These are phyloP conservation scores for Dynastes tityus DNA, from an alignment of 2,888 invertebrate species.

Conservation along the genomic window DNA sequence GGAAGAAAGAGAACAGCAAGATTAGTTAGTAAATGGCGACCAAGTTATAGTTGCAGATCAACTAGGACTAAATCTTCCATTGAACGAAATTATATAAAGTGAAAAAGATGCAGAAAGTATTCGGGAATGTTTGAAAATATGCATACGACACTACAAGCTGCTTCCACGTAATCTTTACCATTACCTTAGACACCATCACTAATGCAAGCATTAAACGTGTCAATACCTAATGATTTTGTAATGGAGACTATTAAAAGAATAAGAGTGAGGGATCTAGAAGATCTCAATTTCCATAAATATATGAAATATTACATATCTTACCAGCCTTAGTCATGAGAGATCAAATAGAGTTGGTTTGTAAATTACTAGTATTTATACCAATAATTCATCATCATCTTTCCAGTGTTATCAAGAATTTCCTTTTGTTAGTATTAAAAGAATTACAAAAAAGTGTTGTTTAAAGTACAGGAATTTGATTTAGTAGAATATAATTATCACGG, in stretches of 20 bases:
- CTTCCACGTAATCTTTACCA: no score
- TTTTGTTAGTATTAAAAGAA: constrained; percentile 79
- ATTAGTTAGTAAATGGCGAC: constrained; percentile 70
- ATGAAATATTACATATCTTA: constrained; percentile 83
- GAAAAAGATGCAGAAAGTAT: no score
- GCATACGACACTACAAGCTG: no score
- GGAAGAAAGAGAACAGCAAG: constrained; percentile 84
- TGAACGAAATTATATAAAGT: no score
- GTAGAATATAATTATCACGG: constrained; percentile 91
- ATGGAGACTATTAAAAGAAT: no score
- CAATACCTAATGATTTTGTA: no score
- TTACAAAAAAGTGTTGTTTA: constrained; percentile 74
- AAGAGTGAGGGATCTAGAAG: constrained; percentile 86
- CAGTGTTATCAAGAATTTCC: constrained; percentile 80
- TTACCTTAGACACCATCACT: no score
- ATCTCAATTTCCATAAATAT: constrained; percentile 86
- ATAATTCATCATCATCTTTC: constrained; percentile 83
- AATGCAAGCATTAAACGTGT: no score
- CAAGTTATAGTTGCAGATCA: no score
- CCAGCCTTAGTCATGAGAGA: constrained; percentile 80
- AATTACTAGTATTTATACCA: constrained; percentile 84
- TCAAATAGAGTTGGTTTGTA: constrained; percentile 83
- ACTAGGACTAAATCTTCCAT: no score
- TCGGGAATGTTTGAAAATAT: no score
- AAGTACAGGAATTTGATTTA: constrained; percentile 78